Conservation (phyloP, 2,113 vertebrate genomes). For the Nerophis ophidion region DNA sequence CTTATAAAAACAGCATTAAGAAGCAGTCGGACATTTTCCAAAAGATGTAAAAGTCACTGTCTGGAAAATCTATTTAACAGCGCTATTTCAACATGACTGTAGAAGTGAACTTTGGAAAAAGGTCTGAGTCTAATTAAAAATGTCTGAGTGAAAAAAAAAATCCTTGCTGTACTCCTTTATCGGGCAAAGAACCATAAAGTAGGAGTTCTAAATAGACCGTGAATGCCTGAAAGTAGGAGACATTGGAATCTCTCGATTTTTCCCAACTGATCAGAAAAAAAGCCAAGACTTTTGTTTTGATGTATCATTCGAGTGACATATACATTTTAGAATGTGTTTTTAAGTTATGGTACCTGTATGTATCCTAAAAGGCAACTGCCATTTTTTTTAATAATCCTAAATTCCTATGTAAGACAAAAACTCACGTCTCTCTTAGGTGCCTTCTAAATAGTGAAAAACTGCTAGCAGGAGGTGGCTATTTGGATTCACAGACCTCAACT, state of each 20-base stretch:
- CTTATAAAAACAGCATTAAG: conserved; percentile 36
- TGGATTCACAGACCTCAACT: no score
- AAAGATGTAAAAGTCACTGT: conserved; percentile 34
- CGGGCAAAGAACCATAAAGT: no score
- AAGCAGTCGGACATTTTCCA: conserved; percentile 43
- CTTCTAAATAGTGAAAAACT: no score
- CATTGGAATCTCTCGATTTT: background rate
- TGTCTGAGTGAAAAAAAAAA: conserved; percentile 22
- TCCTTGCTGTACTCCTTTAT: background rate
- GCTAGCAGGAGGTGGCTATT: no score
- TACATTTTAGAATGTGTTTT: no score
- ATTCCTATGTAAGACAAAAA: no score
- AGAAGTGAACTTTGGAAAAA: conserved; percentile 54
- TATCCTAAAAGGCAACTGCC: no score
- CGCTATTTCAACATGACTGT: conserved; percentile 45
- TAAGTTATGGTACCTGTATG: no score
- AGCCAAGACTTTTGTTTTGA: no score
- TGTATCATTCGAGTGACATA: no score
- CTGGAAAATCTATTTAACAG: conserved; percentile 68
- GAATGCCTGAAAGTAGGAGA: background rate
- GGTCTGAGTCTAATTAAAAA: conserved; percentile 37
- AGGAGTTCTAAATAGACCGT: background rate
- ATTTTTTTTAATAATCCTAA: no score
- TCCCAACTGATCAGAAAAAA: background rate
- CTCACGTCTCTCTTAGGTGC: no score